Conservation (phyloP, 1,140 invertebrate species). For the Palaemon carinicauda region DNA sequence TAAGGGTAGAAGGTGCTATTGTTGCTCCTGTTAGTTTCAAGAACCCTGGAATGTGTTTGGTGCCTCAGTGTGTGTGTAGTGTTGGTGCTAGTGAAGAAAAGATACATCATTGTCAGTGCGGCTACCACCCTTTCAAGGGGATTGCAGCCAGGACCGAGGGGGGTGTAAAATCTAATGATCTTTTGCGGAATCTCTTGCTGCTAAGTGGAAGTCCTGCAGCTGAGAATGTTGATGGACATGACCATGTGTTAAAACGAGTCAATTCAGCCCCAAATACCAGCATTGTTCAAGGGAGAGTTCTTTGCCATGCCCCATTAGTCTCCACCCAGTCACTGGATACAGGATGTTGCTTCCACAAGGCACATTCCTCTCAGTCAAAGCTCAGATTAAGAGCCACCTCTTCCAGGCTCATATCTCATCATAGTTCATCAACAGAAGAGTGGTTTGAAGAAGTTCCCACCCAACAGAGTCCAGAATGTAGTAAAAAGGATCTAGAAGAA, state of each 20-base stretch:
- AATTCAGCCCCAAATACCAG: slow-evolving; percentile 41
- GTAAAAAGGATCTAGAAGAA: neutral
- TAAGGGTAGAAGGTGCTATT: slow-evolving; percentile 29
- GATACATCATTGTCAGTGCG: slow-evolving; percentile 40
- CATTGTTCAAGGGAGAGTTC: neutral
- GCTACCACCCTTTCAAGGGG: neutral
- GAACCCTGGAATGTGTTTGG: slow-evolving; percentile 16
- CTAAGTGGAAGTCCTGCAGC: slow-evolving; percentile 2
- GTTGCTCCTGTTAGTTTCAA: slow-evolving; percentile 11
- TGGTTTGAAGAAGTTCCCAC: slow-evolving; percentile 64
- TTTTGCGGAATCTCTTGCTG: slow-evolving; percentile 39
- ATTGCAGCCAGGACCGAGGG: slow-evolving; percentile 4
- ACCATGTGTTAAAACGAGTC: slow-evolving; percentile 38
- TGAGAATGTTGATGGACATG: neutral
- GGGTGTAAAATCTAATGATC: slow-evolving; percentile 27
- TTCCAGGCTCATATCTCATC: slow-evolving; percentile 62
- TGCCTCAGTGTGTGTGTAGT: slow-evolving; percentile 54
- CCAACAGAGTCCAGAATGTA: slow-evolving; percentile 20
- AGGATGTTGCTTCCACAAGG: slow-evolving; percentile 19
- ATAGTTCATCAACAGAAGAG: slow-evolving; percentile 64
- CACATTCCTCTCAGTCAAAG: slow-evolving; percentile 24
- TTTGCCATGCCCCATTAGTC: slow-evolving; percentile 20
- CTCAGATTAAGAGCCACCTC: slow-evolving; percentile 31
- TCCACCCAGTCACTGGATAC: slow-evolving; percentile 40
- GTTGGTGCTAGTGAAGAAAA: slow-evolving; percentile 50